These are phyloP conservation scores for Acrobasis suavella DNA, from an alignment of 2,888 invertebrate species.

Conservation along the genomic window DNA sequence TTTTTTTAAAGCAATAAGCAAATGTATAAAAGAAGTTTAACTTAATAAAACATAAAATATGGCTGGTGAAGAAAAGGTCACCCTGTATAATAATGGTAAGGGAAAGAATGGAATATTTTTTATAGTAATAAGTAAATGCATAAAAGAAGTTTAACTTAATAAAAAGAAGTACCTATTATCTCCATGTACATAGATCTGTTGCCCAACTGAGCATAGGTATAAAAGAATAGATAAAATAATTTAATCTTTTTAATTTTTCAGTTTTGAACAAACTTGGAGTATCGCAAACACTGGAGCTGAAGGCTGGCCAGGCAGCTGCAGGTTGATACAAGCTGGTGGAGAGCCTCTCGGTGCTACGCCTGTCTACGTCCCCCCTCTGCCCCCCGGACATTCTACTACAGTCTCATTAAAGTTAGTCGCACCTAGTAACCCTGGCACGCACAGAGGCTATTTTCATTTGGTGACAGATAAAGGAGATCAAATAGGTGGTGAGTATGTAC, in stretches of 20 bases:
- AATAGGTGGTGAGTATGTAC: slow-evolving; percentile 90
- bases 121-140: too few species aligned
- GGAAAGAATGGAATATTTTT: too few species aligned
- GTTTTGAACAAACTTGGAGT: slow-evolving; percentile 94
- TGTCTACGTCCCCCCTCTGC: slow-evolving; percentile 86
- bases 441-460: slow-evolving; percentile 95
- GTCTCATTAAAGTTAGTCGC: slow-evolving; percentile 91
- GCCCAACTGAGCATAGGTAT: too few species aligned
- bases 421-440: slow-evolving; percentile 88
- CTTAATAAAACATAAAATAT: too few species aligned
- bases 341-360: slow-evolving; percentile 70
- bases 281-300: slow-evolving; percentile 94
- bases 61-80: too few species aligned
- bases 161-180: too few species aligned
- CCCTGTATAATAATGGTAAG: too few species aligned
- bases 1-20: too few species aligned
- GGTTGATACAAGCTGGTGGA: slow-evolving; percentile 88
- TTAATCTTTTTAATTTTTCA: slow-evolving; percentile 46
- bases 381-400: slow-evolving; percentile 89
- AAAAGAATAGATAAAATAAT: too few species aligned
- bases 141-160: too few species aligned
- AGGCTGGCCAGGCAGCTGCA: slow-evolving; percentile 93
- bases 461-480: slow-evolving; percentile 92
- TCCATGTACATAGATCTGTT: too few species aligned
- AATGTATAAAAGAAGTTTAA: too few species aligned